These are phyloP conservation scores for Himalopsyche tibetana DNA, from an alignment of 2,888 invertebrate species.

Conservation along the genomic window DNA sequence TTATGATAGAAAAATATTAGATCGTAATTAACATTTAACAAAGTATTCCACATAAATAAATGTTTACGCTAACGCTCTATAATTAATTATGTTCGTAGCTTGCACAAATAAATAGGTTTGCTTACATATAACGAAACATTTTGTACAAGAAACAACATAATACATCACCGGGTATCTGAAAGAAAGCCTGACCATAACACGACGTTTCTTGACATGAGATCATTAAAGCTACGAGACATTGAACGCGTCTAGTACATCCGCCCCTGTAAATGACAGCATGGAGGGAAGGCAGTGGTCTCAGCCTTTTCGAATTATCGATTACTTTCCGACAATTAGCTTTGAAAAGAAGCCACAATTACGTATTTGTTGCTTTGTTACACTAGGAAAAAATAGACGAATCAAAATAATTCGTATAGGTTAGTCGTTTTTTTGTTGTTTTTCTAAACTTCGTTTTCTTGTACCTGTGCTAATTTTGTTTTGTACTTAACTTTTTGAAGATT, in stretches of 20 bases:
- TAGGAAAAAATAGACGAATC: neutral
- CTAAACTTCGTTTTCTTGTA: too few relatives aligned
- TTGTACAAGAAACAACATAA: conserved; percentile 1
- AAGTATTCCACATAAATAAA: neutral
- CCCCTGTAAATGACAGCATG: conserved; percentile 6
- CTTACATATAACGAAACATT: neutral
- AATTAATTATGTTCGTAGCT: conserved; percentile 10
- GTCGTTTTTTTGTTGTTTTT: neutral
- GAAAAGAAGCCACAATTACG: conserved; percentile 28
- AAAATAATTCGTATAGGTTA: neutral
- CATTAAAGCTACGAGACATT: conserved; percentile 20
- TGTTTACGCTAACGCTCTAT: neutral
- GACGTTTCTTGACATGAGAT: conserved; percentile 34
- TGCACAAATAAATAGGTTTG: neutral
- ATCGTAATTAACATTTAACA: neutral
- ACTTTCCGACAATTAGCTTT: conserved; percentile 8
- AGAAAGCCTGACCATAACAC: conserved; percentile 30
- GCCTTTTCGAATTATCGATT: conserved; percentile 34
- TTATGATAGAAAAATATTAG: too few relatives aligned
- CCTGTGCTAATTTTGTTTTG: too few relatives aligned
- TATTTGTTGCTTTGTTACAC: neutral
- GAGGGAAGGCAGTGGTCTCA: neutral
- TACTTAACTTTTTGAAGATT: too few relatives aligned
- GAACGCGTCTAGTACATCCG: conserved; percentile 25
- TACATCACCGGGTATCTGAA: conserved; percentile 27